phyloP scores from a whole-genome alignment of 2,888 invertebrate genomes.

The Nysson spinosus region DNA sequence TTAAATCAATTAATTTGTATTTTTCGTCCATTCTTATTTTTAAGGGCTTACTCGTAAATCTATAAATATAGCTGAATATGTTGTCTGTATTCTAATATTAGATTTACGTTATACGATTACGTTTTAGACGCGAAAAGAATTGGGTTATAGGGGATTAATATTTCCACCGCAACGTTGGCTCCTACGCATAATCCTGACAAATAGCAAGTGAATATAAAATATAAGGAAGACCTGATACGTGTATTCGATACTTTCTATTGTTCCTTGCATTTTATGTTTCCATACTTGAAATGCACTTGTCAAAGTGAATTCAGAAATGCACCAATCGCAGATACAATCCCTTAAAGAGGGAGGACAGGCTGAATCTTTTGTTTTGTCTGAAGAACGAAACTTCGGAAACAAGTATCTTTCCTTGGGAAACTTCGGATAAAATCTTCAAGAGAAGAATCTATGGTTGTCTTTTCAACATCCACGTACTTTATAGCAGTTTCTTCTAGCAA shows the following conservation, averaged over 20 bases:
- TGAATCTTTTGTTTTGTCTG: constrained; percentile 36
- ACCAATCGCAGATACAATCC: constrained; percentile 31
- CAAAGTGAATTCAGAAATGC: constrained; percentile 32
- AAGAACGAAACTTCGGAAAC: constrained; percentile 35
- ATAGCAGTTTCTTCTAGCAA: constrained; percentile 18
- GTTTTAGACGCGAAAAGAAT: no score
- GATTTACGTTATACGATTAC: no score
- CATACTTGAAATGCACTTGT: constrained; percentile 19
- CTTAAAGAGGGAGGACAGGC: constrained; percentile 13
- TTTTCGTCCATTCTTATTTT: no score
- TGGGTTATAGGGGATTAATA: no score
- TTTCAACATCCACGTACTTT: constrained; percentile 17
- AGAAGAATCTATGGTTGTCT: constrained; percentile 25
- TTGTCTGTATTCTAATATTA: no score
- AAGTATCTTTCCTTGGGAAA: constrained; percentile 28
- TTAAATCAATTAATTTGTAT: no score
- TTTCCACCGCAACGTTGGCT: no score
- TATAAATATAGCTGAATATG: no score
- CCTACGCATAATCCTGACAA: no score
- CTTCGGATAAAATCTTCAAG: constrained; percentile 43
- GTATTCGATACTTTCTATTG: constrained; percentile 3
- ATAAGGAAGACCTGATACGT: constrained; percentile 18
- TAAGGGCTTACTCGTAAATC: no score
- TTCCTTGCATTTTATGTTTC: constrained; percentile 2
- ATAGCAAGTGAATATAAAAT: no score